phyloP scores from a whole-genome alignment of 2,113 vertebrate species.

The Gallinago paraguaiae region DNA sequence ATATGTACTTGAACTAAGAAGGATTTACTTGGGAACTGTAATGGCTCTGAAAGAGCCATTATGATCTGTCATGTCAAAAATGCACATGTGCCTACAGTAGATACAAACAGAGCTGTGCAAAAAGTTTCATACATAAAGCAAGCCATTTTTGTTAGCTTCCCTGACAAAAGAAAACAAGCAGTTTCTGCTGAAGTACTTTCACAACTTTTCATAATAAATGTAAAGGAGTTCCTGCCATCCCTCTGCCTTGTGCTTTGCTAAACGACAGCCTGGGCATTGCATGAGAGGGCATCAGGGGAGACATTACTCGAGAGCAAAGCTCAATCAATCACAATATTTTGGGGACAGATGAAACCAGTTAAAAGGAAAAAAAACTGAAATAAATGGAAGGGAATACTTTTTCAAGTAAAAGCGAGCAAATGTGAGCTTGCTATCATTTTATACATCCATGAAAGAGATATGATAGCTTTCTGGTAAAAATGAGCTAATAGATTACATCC shows the following conservation, averaged over 20 bases:
- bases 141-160: constrained; percentile 1
- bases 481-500: not conserved
- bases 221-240: not conserved
- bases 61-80: constrained; percentile 67
- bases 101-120: constrained; percentile 28
- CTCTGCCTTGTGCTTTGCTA: not conserved
- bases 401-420: not conserved
- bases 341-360: not conserved
- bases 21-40: constrained; percentile 79
- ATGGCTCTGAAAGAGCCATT: constrained; percentile 77
- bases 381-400: not conserved
- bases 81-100: constrained; percentile 22
- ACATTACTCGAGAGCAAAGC: not conserved
- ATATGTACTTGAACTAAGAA: constrained; percentile 76
- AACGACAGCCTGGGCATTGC: not conserved
- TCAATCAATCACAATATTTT: not conserved
- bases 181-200: not conserved
- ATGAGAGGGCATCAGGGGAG: not conserved
- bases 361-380: not conserved
- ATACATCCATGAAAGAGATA: not conserved
- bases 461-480: not conserved
- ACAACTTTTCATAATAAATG: constrained; percentile 17
- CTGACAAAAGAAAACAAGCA: not conserved
- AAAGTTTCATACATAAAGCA: constrained; percentile 27
- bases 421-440: not conserved